Evolutionary conservation across 2,113 vertebrate genomes (phyloP).

Genomic region (Thalassarche chlororhynchos): DNA sequence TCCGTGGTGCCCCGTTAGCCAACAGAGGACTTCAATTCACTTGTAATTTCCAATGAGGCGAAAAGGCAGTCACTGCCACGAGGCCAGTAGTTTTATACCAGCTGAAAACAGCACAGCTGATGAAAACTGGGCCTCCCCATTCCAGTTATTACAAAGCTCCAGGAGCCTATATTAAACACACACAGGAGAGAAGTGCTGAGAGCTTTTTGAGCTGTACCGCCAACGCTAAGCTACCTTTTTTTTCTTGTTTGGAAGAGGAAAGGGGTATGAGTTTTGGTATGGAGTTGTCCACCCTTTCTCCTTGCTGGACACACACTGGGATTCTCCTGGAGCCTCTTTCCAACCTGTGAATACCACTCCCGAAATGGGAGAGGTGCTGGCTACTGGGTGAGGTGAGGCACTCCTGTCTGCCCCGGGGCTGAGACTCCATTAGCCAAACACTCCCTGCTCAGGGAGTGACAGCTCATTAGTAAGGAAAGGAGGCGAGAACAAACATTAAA

Average conservation of each 20-base stretch:
- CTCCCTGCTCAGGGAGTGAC: background rate
- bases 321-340: background rate
- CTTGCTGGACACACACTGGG: background rate
- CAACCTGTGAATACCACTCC: background rate
- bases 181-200: background rate
- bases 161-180: background rate
- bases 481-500: background rate
- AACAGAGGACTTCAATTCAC: background rate
- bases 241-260: background rate
- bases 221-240: background rate
- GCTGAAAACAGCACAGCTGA: background rate
- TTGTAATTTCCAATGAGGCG: background rate
- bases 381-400: slow-evolving; percentile 40
- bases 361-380: background rate
- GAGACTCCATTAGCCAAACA: slow-evolving; percentile 46
- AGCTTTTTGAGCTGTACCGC: background rate
- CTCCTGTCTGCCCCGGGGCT: slow-evolving; percentile 39
- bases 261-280: background rate
- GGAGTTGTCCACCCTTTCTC: background rate
- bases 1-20: background rate
- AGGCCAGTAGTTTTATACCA: background rate
- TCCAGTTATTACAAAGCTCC: background rate
- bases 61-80: rapidly evolving
- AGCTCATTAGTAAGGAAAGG: background rate
- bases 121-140: background rate